Conservation (phyloP, 2,888 invertebrate genomes). For the Luperina testacea region DNA sequence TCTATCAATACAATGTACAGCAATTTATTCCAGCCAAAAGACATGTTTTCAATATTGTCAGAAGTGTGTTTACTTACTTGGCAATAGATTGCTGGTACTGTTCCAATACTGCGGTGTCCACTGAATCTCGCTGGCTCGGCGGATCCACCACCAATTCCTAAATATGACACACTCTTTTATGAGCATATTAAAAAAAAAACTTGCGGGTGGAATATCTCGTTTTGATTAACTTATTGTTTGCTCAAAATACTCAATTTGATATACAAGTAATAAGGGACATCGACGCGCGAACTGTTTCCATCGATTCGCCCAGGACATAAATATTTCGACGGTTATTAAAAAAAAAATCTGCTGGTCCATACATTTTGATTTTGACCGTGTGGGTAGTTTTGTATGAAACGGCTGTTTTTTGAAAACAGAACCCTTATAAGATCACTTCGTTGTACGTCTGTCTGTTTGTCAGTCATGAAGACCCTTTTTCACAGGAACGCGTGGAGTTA, state of each 20-base stretch:
- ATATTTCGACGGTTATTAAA: not conserved
- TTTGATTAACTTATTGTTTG: not conserved
- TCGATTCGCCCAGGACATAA: not conserved
- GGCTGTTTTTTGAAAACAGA: no score
- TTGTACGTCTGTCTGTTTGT: no score
- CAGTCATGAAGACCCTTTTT: no score
- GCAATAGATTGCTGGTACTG: conserved; percentile 95
- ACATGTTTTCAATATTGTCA: not conserved
- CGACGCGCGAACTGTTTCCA: not conserved
- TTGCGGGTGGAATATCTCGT: not conserved
- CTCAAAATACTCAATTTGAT: not conserved
- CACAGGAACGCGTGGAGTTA: no score
- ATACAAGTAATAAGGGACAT: not conserved
- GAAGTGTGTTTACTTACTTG: conserved; percentile 90
- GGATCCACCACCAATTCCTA: conserved; percentile 82
- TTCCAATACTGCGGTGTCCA: conserved; percentile 95
- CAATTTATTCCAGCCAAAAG: conserved; percentile 19
- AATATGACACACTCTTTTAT: conserved; percentile 34
- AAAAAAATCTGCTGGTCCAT: not conserved
- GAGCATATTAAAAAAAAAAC: not conserved
- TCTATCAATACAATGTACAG: conserved; percentile 16
- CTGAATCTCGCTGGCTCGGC: conserved; percentile 78
- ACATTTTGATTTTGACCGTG: not conserved
- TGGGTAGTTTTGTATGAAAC: not conserved
- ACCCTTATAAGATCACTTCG: no score